Percentiles rank a stretch among this genome's conserved stretches.
Evolutionary conservation across 2,888 invertebrate genomes (phyloP).

Genomic region (Amiota mariae): DNA sequence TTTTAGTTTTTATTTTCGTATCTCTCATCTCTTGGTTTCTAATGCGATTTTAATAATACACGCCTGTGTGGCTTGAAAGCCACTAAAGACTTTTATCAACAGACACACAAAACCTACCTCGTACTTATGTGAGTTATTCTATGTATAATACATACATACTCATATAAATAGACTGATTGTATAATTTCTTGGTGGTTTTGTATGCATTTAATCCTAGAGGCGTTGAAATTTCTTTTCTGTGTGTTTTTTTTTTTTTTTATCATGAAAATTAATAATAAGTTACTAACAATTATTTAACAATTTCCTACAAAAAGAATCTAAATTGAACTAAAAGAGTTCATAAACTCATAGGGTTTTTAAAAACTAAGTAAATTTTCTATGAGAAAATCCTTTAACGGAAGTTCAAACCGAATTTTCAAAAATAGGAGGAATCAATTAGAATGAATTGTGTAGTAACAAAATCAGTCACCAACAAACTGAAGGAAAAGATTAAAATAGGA

Average conservation of each 20-base stretch:
- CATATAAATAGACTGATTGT: conserved; percentile 37
- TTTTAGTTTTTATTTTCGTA: conserved; percentile 6
- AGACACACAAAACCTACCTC: neutral
- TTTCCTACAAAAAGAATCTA: conserved; percentile 47
- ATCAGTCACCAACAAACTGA: too few relatives aligned
- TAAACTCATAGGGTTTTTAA: too few relatives aligned
- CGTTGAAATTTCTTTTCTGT: conserved; percentile 2
- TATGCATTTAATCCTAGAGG: neutral
- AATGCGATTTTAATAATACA: conserved; percentile 74
- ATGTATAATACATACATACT: conserved; percentile 4
- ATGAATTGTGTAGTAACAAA: too few relatives aligned
- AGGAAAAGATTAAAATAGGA: too few relatives aligned
- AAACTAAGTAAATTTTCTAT: too few relatives aligned
- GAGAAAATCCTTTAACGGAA: too few relatives aligned
- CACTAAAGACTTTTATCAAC: conserved; percentile 5
- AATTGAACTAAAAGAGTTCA: too few relatives aligned
- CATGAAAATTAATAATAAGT: conserved; percentile 59
- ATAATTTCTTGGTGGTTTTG: neutral
- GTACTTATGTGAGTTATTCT: conserved; percentile 35
- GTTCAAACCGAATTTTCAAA: too few relatives aligned
- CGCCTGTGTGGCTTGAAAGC: conserved; percentile 60
- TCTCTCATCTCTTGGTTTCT: conserved; percentile 54
- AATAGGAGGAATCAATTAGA: too few relatives aligned
- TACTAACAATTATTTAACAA: conserved; percentile 63
- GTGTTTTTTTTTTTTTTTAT: neutral